Evolutionary conservation across 1,140 invertebrate species (phyloP), one percentile per base, ranked within the genome.

Genomic region (Sinella curviseta): DNA sequence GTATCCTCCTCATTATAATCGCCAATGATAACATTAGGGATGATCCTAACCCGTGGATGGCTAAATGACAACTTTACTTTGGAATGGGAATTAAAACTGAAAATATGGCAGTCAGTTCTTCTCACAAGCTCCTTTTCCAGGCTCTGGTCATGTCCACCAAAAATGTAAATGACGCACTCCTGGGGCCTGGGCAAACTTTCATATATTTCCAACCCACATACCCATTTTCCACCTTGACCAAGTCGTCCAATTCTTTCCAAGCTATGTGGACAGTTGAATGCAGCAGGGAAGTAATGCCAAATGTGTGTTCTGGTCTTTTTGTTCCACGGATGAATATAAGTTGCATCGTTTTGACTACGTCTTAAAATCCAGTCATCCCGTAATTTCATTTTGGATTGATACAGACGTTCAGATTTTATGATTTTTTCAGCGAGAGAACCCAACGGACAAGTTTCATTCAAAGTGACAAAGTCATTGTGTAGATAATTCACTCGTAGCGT

Each of bases 171-270:
- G 14, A 76, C 28, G 60, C 65, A 77, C 1, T 54, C 36, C 28
- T 77, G 3, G n/a, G 12, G 20, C 74, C 88, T 89, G 14, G 87
- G 76, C 14, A 74, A 76, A 33, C 78, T 77, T 35, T n/a, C 76
- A 33, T 39, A 57, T 12, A 57, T 33, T n/a, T 24, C 33, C 16
- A 76, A 33, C 26, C 79, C 55, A 55, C 74, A 77, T 73, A 82
- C 20, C 48, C 60, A 73, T 76, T 67, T 78, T 36, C 70, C 77
- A 57, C 67, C 60, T 39, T 79, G 35, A 14, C 73, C 77, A 74
- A 78, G 24, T 35, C 65, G 30, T 1, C 78, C 78, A 4, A 75
- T 16, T 65, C 78, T 33, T 34, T 75, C 70, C 20, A 24, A 34
- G 12, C 12, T 14, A 34, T 16, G 70, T 4, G 78, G 67, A 36